These are phyloP conservation scores for Eurystomus gularis DNA, from an alignment of 2,113 vertebrate genomes.

Conservation along the genomic window DNA sequence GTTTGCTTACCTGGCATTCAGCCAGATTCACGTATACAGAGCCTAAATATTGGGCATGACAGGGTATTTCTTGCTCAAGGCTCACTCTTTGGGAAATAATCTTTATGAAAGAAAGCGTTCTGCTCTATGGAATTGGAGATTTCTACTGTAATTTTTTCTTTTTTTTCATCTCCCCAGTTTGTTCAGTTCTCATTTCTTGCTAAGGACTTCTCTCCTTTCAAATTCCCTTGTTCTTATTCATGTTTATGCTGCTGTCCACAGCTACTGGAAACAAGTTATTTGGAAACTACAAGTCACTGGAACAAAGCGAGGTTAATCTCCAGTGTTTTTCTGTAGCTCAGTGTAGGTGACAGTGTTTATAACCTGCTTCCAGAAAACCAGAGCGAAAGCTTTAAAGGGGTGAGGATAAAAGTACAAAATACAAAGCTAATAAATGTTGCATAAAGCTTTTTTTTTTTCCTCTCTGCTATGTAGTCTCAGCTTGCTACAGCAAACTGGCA, in stretches of 20 bases:
- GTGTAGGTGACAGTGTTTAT: background rate
- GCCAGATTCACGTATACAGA: background rate
- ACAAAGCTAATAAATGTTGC: conserved; percentile 4
- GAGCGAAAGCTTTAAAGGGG: background rate
- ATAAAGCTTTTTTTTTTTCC: background rate
- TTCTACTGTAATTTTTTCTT: background rate
- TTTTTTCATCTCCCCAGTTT: background rate
- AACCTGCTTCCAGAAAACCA: background rate
- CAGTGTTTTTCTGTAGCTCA: background rate
- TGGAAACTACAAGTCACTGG: background rate
- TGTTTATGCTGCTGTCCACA: background rate
- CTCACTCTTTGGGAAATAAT: background rate
- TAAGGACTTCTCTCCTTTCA: background rate
- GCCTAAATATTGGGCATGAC: background rate
- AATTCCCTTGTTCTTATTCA: background rate
- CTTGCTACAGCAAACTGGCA: background rate
- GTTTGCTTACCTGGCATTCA: background rate
- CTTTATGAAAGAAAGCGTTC: background rate
- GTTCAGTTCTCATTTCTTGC: background rate
- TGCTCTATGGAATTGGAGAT: background rate
- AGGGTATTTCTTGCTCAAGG: background rate
- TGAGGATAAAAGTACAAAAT: background rate
- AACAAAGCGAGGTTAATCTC: background rate
- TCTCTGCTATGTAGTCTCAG: background rate
- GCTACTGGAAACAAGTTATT: background rate